phyloP scores from a whole-genome alignment of 2,888 invertebrate genomes.

The Diachrysia chrysitis region DNA sequence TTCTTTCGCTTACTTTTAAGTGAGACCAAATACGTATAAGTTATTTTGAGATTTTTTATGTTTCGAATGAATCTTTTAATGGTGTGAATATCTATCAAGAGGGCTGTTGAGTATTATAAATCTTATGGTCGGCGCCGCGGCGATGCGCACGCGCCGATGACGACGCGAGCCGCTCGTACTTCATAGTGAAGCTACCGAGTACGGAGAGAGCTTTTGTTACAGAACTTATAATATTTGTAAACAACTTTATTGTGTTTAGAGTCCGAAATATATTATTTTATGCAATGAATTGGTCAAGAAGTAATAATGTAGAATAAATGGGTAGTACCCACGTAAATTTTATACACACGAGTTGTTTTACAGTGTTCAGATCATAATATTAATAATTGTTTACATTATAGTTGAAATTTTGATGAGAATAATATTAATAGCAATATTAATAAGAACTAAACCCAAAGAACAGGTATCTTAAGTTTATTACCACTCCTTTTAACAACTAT shows the following conservation, averaged over 20 bases:
- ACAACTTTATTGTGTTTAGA: not conserved
- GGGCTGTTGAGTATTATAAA: constrained; percentile 62
- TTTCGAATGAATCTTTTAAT: constrained; percentile 39
- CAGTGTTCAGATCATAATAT: constrained; percentile 13
- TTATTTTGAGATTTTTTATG: constrained; percentile 24
- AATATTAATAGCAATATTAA: no score
- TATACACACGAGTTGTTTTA: constrained; percentile 23
- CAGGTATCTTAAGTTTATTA: no score
- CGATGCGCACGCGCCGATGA: constrained; percentile 43
- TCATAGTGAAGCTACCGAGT: constrained; percentile 50
- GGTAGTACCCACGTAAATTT: no score
- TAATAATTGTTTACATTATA: no score
- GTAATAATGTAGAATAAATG: not conserved
- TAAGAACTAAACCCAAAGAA: no score
- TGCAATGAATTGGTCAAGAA: not conserved
- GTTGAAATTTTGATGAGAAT: no score
- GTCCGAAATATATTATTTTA: not conserved
- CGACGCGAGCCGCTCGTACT: constrained; percentile 25
- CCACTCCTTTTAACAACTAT: no score
- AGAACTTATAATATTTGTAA: not conserved
- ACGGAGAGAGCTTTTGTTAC: constrained; percentile 54
- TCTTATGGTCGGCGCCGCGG: constrained; percentile 63
- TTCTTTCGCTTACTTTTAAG: constrained; percentile 17
- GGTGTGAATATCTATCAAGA: constrained; percentile 51
- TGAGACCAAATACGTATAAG: constrained; percentile 11